phyloP scores from a whole-genome alignment of 2,888 invertebrate species.

The Hirtodrosophila histrioides region DNA sequence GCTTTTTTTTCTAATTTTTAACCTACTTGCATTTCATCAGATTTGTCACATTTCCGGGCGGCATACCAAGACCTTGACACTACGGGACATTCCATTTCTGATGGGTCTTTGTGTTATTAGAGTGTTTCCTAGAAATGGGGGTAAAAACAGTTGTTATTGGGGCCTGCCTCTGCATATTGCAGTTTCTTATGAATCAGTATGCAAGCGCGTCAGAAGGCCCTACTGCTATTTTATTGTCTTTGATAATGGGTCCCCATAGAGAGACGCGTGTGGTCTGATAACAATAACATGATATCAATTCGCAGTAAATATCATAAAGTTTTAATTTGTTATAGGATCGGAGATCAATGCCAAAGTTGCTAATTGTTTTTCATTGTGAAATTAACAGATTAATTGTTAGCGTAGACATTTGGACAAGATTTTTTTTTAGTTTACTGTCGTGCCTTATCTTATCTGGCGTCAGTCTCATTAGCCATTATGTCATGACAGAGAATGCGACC shows the following conservation, averaged over 20 bases:
- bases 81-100: constrained; percentile 6
- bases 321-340: constrained; percentile 9
- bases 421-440: not conserved
- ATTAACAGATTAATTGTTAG: no score
- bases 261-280: constrained; percentile 14
- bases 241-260: constrained; percentile 14
- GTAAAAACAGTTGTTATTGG: constrained; percentile 22
- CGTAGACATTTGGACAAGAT: constrained; percentile 6
- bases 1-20: not conserved
- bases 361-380: no score
- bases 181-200: constrained; percentile 36
- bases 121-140: constrained; percentile 29
- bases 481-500: constrained; percentile 19
- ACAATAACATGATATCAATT: not conserved
- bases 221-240: constrained; percentile 7
- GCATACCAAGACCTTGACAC: constrained; percentile 31
- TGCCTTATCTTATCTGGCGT: constrained; percentile 32
- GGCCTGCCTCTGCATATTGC: constrained; percentile 13
- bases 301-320: not conserved
- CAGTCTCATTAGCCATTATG: constrained; percentile 12
- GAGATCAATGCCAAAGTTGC: constrained; percentile 14
- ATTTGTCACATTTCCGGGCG: constrained; percentile 27
- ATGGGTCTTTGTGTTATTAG: constrained; percentile 10
- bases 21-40: not conserved
- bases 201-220: constrained; percentile 12